Evolutionary conservation across 2,113 vertebrate genomes (phyloP).

Genomic region (Butorides virescens): DNA sequence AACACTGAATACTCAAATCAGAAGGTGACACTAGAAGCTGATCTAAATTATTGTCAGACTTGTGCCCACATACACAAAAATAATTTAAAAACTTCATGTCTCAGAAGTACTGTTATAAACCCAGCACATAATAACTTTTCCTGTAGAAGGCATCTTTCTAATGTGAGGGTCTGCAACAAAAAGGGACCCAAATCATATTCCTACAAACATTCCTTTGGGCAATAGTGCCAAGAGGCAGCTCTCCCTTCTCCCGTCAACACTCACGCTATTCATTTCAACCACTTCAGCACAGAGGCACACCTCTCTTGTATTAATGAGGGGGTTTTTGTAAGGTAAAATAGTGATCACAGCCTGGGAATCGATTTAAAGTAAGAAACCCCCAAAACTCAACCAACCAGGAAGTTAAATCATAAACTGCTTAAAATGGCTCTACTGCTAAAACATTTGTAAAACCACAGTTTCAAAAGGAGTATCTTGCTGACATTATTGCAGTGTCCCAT

Average conservation of each 20-base stretch:
- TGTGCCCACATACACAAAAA: background rate
- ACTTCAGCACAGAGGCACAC: background rate
- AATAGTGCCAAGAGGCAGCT: background rate
- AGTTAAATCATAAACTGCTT: background rate
- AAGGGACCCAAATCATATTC: background rate
- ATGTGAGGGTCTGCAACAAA: background rate
- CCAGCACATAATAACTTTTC: background rate
- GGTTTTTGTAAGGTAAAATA: background rate
- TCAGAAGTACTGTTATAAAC: background rate
- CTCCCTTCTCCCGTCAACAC: background rate
- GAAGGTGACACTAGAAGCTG: background rate
- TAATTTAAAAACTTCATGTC: background rate
- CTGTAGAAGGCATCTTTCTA: background rate
- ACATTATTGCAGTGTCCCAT: background rate
- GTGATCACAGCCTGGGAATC: background rate
- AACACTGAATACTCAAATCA: background rate
- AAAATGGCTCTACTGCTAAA: background rate
- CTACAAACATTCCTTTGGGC: background rate
- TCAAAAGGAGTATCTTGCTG: background rate
- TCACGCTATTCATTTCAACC: background rate
- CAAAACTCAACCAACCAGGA: background rate
- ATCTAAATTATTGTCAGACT: background rate
- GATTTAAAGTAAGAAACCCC: background rate
- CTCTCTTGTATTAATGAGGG: background rate
- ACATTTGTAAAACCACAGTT: background rate